Evolutionary conservation across 1,140 invertebrate species (phyloP).

Genomic region (Drosophila lacteicornis): DNA sequence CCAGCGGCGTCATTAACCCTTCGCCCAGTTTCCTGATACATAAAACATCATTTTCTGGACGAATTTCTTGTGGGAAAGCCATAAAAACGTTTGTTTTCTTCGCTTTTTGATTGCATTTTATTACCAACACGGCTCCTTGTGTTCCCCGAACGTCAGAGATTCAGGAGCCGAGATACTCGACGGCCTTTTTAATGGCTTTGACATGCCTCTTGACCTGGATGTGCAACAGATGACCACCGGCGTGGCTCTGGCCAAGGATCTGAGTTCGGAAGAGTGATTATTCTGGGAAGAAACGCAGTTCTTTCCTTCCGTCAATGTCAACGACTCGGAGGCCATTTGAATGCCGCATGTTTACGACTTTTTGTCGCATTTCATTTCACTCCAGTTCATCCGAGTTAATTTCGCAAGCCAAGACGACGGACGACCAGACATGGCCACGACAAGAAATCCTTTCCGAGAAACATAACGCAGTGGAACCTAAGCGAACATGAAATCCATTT

Average conservation of each 20-base stretch:
- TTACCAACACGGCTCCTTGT: constrained; percentile 45
- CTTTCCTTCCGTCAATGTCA: constrained; percentile 19
- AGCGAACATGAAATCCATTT: constrained; percentile 76
- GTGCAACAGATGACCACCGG: constrained; percentile 54
- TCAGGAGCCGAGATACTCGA: constrained; percentile 55
- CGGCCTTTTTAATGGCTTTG: constrained; percentile 68
- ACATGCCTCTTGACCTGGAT: constrained; percentile 67
- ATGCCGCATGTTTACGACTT: constrained; percentile 66
- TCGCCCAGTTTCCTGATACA: constrained; percentile 58
- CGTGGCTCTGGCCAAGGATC: constrained; percentile 44
- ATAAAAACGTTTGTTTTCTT: constrained; percentile 41
- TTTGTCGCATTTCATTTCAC: constrained; percentile 64
- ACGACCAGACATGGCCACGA: constrained; percentile 75
- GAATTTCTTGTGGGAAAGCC: constrained; percentile 65
- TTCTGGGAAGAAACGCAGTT: constrained; percentile 7
- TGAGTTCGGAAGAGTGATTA: not conserved
- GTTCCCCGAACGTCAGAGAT: constrained; percentile 34
- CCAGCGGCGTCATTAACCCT: constrained; percentile 63
- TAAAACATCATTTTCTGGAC: constrained; percentile 63
- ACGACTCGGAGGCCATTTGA: constrained; percentile 72
- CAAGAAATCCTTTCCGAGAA: constrained; percentile 81
- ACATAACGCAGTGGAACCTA: constrained; percentile 64
- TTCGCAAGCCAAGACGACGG: constrained; percentile 44
- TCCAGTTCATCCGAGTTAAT: constrained; percentile 46
- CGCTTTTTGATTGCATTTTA: constrained; percentile 66